phyloP scores from a whole-genome alignment of 2,113 vertebrate species.

The Cyphomyrus discorhynchus region DNA sequence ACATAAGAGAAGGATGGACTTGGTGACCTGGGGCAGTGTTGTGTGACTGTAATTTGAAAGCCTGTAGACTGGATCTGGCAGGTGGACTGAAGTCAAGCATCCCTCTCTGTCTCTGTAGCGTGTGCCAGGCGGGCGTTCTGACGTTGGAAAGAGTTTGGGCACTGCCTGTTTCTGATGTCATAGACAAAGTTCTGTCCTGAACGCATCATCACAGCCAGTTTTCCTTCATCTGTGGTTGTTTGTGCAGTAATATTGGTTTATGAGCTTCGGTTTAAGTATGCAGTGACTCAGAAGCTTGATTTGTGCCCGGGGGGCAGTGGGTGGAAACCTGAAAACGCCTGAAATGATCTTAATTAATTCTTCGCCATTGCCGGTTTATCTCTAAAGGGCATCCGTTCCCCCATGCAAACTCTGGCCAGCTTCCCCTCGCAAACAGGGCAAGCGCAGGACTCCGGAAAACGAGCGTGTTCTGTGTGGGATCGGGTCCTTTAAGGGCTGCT shows the following conservation, averaged over 20 bases:
- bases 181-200: neutral
- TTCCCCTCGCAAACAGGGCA: neutral
- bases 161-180: neutral
- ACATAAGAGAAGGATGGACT: neutral
- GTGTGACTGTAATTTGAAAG: neutral
- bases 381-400: neutral
- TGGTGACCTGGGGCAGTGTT: neutral
- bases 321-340: neutral
- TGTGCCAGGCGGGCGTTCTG: neutral
- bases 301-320: neutral
- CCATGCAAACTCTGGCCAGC: neutral
- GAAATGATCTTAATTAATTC: constrained; percentile 4
- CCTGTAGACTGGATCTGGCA: neutral
- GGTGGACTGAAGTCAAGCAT: neutral
- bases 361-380: neutral
- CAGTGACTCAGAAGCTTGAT: neutral
- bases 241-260: neutral
- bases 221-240: neutral
- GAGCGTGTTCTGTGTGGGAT: neutral
- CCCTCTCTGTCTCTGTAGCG: neutral
- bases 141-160: neutral
- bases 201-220: neutral
- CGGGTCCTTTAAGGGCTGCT: neutral
- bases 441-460: neutral
- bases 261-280: neutral